Evolutionary conservation across 1,140 invertebrate genomes (phyloP).

Genomic region (Myzus persicae): DNA sequence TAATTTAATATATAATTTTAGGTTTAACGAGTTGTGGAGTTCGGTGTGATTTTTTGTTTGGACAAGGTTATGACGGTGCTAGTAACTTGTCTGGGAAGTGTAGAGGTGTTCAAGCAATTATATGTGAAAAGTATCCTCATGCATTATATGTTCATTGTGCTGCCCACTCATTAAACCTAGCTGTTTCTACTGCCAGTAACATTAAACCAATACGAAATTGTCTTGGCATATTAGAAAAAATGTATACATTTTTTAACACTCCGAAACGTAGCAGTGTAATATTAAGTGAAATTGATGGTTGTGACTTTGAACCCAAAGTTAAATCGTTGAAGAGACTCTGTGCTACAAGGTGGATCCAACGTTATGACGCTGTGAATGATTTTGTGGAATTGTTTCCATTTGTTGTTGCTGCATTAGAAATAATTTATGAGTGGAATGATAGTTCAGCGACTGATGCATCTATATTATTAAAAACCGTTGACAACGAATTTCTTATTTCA

Average conservation of each 20-base stretch:
- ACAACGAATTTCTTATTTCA: constrained; percentile 2
- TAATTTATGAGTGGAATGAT: constrained; percentile 29
- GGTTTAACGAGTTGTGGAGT: not conserved
- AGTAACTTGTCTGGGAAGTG: constrained; percentile 61
- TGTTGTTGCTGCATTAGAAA: constrained; percentile 44
- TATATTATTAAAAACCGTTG: not conserved
- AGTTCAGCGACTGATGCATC: not conserved
- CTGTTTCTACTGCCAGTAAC: constrained; percentile 56
- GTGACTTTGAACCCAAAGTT: constrained; percentile 24
- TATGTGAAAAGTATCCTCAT: constrained; percentile 60
- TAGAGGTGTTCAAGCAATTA: constrained; percentile 61
- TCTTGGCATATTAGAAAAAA: constrained; percentile 53
- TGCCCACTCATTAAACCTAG: constrained; percentile 61
- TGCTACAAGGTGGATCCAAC: constrained; percentile 60
- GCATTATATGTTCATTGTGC: constrained; percentile 62
- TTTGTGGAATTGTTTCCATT: constrained; percentile 27
- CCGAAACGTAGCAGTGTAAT: constrained; percentile 57
- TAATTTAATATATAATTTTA: constrained; percentile 45
- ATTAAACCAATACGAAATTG: constrained; percentile 59
- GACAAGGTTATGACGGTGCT: constrained; percentile 62
- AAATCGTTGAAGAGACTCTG: constrained; percentile 57
- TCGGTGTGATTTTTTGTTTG: constrained; percentile 50
- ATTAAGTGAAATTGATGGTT: constrained; percentile 41
- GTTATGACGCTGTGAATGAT: constrained; percentile 60
- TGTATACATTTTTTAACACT: constrained; percentile 59